Evolutionary conservation across 2,888 invertebrate genomes (phyloP).

Genomic region (Chrysodeixis includens): DNA sequence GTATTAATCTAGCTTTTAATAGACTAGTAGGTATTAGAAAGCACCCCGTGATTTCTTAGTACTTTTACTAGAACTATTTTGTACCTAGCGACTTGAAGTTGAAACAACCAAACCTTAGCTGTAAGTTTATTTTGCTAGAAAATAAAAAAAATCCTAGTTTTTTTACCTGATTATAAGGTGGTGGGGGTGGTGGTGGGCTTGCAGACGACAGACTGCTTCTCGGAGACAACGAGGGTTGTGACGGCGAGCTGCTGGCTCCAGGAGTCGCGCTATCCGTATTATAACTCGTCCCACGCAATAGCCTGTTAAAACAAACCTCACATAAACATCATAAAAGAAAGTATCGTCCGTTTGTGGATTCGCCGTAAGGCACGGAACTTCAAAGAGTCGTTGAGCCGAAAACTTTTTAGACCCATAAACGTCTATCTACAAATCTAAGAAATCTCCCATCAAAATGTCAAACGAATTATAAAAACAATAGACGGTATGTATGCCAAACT

Average conservation of each 20-base stretch:
- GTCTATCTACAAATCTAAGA: conserved; percentile 6
- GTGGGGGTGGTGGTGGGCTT: conserved; percentile 93
- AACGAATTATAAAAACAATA: conserved; percentile 39
- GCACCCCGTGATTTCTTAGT: no score
- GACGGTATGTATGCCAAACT: conserved; percentile 32
- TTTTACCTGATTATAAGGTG: conserved; percentile 83
- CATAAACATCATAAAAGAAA: neutral
- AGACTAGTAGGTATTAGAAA: no score
- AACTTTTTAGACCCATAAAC: neutral
- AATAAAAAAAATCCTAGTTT: neutral
- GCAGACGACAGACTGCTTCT: conserved; percentile 96
- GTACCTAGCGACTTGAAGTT: no score
- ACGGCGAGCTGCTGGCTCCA: conserved; percentile 91
- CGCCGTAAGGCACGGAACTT: neutral
- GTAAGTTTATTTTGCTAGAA: no score
- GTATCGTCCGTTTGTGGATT: neutral
- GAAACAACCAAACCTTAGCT: no score
- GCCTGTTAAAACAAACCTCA: conserved; percentile 69
- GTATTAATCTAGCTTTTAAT: no score
- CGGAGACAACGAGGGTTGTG: conserved; percentile 95
- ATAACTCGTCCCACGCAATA: conserved; percentile 88
- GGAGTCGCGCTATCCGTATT: conserved; percentile 89
- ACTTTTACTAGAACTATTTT: no score
- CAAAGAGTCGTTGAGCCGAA: neutral
- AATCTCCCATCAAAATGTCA: neutral